Conservation (phyloP, 2,888 invertebrate genomes). For the Danaus chrysippus region DNA sequence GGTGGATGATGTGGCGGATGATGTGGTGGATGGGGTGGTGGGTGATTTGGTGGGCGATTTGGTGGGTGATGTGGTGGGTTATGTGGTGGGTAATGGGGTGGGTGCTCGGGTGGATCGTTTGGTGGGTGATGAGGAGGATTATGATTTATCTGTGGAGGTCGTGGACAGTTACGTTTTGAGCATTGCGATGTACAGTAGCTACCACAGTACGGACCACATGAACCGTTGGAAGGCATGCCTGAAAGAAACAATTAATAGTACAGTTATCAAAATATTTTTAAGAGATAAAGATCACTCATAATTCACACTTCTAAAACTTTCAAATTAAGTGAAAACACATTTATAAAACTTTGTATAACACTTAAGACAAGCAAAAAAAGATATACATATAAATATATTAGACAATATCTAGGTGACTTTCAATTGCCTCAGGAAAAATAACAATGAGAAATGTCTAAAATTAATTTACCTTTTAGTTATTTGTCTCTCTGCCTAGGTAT, state of each 20-base stretch:
- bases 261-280: background rate
- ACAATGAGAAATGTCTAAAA: too few species aligned
- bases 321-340: too few species aligned
- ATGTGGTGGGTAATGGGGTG: slow-evolving; percentile 33
- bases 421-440: too few species aligned
- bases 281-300: too few species aligned
- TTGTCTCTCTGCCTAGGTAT: too few species aligned
- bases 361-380: too few species aligned
- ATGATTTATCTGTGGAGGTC: slow-evolving; percentile 32
- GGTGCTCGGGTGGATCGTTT: slow-evolving; percentile 24
- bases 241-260: slow-evolving; percentile 30
- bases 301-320: too few species aligned
- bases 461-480: too few species aligned
- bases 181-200: slow-evolving; percentile 54
- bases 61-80: slow-evolving; percentile 27
- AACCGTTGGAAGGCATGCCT: slow-evolving; percentile 46
- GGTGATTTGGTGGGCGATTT: slow-evolving; percentile 31
- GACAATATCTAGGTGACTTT: too few species aligned
- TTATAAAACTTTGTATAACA: too few species aligned
- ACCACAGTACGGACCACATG: slow-evolving; percentile 59
- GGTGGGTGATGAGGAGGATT: slow-evolving; percentile 26
- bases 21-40: slow-evolving; percentile 19
- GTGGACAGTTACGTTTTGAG: slow-evolving; percentile 37
- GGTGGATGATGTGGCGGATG: slow-evolving; percentile 19
- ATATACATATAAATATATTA: too few species aligned